These are phyloP conservation scores for Apolygus lucorum DNA, from an alignment of 1,140 invertebrate genomes.

Conservation along the genomic window DNA sequence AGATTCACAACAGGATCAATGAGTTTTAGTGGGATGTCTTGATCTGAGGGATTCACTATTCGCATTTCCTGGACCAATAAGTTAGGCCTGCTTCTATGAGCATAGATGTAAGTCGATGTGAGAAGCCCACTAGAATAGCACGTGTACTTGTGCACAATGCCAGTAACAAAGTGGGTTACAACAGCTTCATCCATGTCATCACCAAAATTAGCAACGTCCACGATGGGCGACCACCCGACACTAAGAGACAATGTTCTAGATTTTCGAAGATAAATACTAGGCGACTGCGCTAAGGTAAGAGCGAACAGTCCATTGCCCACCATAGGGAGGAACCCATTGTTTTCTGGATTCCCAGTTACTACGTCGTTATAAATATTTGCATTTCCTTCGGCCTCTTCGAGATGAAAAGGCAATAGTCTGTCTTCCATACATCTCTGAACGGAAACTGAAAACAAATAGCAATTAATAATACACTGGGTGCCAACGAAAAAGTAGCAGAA, in stretches of 20 bases:
- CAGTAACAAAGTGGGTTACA: conserved; percentile 56
- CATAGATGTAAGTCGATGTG: conserved; percentile 62
- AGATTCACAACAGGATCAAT: conserved; percentile 13
- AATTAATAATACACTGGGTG: not conserved
- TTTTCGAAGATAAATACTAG: conserved; percentile 57
- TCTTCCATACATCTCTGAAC: not conserved
- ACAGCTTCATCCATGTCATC: conserved; percentile 45
- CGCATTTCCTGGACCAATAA: conserved; percentile 72
- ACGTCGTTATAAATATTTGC: conserved; percentile 55
- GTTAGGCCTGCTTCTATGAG: conserved; percentile 64
- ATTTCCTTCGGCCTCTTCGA: conserved; percentile 46
- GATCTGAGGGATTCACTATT: conserved; percentile 58
- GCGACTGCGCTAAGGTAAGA: conserved; percentile 51
- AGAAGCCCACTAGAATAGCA: conserved; percentile 54
- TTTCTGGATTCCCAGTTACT: conserved; percentile 48
- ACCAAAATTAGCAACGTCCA: conserved; percentile 47
- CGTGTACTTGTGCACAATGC: conserved; percentile 59
- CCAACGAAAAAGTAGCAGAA: not conserved
- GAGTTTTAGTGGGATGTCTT: conserved; percentile 19
- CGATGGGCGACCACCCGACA: conserved; percentile 63
- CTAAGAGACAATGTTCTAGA: conserved; percentile 61
- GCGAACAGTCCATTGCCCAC: conserved; percentile 71
- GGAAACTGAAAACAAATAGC: not conserved
- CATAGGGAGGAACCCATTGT: conserved; percentile 59
- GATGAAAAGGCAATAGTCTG: not conserved